Conservation (phyloP, 2,113 vertebrate genomes). For the Tetraodon nigroviridis region DNA sequence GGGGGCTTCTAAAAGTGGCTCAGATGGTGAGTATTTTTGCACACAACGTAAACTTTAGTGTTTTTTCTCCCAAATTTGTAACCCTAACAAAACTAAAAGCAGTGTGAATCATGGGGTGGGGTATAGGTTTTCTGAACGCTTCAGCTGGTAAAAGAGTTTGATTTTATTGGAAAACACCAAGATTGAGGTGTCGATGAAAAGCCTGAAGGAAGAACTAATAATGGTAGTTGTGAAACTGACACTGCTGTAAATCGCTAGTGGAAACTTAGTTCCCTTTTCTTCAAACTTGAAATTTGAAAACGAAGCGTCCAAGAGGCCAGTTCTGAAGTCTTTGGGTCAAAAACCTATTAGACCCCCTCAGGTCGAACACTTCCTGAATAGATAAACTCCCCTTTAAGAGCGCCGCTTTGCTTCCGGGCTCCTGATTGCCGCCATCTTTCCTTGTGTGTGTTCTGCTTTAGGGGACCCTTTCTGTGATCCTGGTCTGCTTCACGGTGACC, state of each 20-base stretch:
- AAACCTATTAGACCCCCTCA: too few relatives aligned
- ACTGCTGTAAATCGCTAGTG: neutral
- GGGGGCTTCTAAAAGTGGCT: constrained; percentile 62
- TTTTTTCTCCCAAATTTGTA: too few relatives aligned
- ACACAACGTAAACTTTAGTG: neutral
- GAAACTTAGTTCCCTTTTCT: constrained; percentile 29
- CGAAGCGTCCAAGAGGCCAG: neutral
- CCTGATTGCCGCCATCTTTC: neutral
- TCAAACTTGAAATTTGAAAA: neutral
- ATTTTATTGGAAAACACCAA: neutral
- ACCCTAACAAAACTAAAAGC: neutral
- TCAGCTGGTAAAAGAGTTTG: too few relatives aligned
- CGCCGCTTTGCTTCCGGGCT: neutral
- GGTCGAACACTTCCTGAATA: too few relatives aligned
- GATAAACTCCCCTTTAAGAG: neutral
- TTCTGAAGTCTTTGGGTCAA: neutral
- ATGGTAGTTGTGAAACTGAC: neutral
- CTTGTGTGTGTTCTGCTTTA: constrained; percentile 33
- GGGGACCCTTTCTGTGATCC: constrained; percentile 55
- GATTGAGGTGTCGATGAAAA: neutral
- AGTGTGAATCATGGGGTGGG: neutral
- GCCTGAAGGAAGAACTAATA: neutral
- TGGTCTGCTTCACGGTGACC: constrained; percentile 69
- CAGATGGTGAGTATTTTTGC: constrained; percentile 64
- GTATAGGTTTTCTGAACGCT: neutral